Conservation (phyloP, 2,113 vertebrate species). For the Camelus dromedarius region DNA sequence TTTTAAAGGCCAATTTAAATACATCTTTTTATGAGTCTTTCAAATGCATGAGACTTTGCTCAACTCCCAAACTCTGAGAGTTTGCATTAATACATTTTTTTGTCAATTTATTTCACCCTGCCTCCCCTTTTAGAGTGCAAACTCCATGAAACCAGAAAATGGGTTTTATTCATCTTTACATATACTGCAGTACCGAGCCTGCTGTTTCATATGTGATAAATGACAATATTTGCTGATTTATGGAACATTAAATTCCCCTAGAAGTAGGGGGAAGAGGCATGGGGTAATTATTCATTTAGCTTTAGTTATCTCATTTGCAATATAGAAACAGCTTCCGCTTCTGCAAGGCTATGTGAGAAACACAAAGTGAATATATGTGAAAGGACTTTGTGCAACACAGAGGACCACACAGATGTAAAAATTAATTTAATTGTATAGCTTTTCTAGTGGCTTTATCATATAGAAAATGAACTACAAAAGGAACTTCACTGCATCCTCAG, state of each 20-base stretch:
- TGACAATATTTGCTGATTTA: not conserved
- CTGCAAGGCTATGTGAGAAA: not conserved
- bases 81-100: not conserved
- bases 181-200: not conserved
- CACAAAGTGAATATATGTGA: not conserved
- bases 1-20: not conserved
- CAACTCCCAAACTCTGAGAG: not conserved
- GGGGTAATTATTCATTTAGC: not conserved
- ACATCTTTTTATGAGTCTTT: not conserved
- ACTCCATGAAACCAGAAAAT: not conserved
- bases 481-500: not conserved
- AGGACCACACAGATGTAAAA: not conserved
- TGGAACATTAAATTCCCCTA: not conserved
- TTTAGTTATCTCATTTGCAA: not conserved
- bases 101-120: not conserved
- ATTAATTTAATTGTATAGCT: not conserved
- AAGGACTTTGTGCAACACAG: not conserved
- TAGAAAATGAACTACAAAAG: not conserved
- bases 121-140: not conserved
- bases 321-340: not conserved
- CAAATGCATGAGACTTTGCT: not conserved
- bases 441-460: not conserved
- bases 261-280: not conserved
- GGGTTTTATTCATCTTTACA: not conserved
- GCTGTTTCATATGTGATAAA: not conserved